Evolutionary conservation across 2,797 vertebrate genomes (phyloP).

Genomic region (Xiphophorus birchmanni): DNA sequence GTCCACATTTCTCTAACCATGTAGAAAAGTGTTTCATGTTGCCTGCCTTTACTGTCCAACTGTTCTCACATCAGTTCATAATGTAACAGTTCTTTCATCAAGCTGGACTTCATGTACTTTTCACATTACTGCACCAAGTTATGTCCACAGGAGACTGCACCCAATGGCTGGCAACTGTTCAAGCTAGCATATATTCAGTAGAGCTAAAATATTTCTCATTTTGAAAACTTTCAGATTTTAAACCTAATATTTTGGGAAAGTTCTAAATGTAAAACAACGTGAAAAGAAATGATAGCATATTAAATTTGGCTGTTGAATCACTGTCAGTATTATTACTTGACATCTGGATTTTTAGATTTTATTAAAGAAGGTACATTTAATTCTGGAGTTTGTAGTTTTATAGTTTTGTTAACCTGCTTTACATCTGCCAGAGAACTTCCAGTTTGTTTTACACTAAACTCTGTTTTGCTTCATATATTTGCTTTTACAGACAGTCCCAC

Average conservation of each 20-base stretch:
- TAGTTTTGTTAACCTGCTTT: not conserved
- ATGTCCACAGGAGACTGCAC: not conserved
- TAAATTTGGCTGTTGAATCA: conserved; percentile 16
- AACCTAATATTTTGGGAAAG: conserved; percentile 5
- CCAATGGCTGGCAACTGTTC: not conserved
- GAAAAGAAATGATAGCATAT: not conserved
- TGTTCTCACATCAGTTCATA: not conserved
- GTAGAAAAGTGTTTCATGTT: conserved; percentile 1
- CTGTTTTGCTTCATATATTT: not conserved
- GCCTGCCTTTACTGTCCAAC: not conserved
- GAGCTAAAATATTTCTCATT: conserved; percentile 1
- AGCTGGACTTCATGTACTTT: not conserved
- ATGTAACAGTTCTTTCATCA: not conserved
- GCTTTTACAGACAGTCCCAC: not conserved
- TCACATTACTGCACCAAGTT: not conserved
- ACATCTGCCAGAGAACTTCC: not conserved
- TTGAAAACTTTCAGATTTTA: conserved; percentile 30
- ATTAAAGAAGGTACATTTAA: not conserved
- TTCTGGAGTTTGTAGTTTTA: not conserved
- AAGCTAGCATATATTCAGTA: conserved; percentile 2
- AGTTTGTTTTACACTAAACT: not conserved
- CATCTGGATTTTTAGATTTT: conserved; percentile 35
- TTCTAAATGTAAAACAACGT: not conserved
- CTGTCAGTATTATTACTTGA: conserved; percentile 5
- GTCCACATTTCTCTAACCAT: not conserved